These are phyloP conservation scores for Neogobius melanostomus DNA, from an alignment of 2,113 vertebrate genomes.

Conservation along the genomic window DNA sequence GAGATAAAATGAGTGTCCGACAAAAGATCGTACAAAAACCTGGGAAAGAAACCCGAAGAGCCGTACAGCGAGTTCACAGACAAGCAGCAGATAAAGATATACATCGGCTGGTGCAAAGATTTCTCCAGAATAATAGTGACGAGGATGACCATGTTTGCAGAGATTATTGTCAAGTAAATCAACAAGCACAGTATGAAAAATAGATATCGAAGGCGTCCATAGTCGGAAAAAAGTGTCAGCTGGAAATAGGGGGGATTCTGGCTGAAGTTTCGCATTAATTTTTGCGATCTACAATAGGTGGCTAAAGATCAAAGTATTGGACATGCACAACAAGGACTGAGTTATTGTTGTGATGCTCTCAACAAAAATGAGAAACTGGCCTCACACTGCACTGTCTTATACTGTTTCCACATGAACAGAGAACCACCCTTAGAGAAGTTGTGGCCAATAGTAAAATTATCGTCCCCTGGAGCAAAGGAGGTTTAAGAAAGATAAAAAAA, in stretches of 20 bases:
- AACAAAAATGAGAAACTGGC: too few species aligned
- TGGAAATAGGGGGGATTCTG: conserved; percentile 14
- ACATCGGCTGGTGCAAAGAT: conserved; percentile 4
- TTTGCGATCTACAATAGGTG: too few species aligned
- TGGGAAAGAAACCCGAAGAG: conserved; percentile 11
- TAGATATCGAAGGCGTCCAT: conserved; percentile 12
- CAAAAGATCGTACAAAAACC: conserved; percentile 4
- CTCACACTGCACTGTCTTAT: too few species aligned
- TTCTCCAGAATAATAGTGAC: conserved; percentile 19
- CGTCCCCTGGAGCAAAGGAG: too few species aligned
- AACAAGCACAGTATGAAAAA: conserved; percentile 28
- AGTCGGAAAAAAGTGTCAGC: conserved; percentile 24
- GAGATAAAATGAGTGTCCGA: conserved; percentile 1
- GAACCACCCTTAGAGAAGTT: too few species aligned
- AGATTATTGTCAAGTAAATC: conserved; percentile 23
- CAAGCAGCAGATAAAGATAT: conserved; percentile 38
- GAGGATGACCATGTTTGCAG: conserved; percentile 28
- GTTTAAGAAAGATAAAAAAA: too few species aligned
- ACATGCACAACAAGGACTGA: too few species aligned
- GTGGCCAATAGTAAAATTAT: too few species aligned
- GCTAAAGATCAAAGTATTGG: too few species aligned
- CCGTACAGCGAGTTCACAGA: conserved; percentile 41
- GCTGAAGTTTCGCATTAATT: conserved; percentile 10
- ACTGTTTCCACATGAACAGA: neutral
- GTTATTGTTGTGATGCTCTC: too few species aligned